Base-by-base conservation (phyloP, 2,113 vertebrate species). In the Plecotus auritus region DNA sequence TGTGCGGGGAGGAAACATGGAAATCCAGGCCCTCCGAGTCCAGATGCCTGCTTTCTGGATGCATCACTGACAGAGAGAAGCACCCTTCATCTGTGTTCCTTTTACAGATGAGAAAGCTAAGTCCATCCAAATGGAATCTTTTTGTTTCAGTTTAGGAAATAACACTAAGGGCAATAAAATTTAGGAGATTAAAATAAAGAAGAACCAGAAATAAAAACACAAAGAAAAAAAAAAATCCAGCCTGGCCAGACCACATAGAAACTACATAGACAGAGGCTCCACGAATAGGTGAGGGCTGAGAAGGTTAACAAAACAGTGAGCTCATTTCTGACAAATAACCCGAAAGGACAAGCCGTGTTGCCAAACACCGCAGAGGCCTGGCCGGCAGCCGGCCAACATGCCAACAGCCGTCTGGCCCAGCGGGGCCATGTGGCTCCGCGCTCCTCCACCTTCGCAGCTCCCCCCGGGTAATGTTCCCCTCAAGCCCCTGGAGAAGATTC, bases 271-370 rank as follows among this genome's bases (percentile, higher is more conserved):
- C 88, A 80, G 92, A 93, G 95, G 35, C 14, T 76, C 83, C 40
- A 85, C 11, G 42, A 95, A 45, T 56, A 59, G 23, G 64, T 0
- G n/a, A 67, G 42, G 91, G 59, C 30, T 96, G 86, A 74, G 92
- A 97, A 97, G 86, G 92, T 97, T 97, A 98, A 67, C 93, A 91
- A 97, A 98, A 97, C 67, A 96, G 96, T 97, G 97, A 94, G 84
- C 90, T 98, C 96, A 64, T 54, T 87, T 78, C 76, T 74, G 84
- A 54, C 66, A 94, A 91, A 69, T 90, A 95, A 96, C 77, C 70
- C 30, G 90, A 96, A 92, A 97, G 91, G 26, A 54, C 93, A 40
- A 83, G 32, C 61, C 42, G 0, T 69, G 74, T 28, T 61, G 82
- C 88, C 76, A 90, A 90, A 96, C 54, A 56, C 77, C n/a, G 14